Conservation (phyloP, 2,113 vertebrate genomes). For the Melanocharis versteri region DNA sequence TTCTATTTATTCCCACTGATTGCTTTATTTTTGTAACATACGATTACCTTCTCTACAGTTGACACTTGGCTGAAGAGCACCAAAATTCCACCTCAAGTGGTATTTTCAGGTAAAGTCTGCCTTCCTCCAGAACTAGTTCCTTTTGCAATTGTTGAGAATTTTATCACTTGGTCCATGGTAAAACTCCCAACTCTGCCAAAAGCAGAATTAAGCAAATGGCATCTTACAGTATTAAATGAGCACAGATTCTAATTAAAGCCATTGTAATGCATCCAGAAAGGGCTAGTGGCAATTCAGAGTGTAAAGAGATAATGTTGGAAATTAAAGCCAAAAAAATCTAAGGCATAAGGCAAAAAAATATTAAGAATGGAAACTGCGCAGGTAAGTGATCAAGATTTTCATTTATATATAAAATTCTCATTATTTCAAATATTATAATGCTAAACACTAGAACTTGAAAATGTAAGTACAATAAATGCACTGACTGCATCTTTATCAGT, state of each 20-base stretch:
- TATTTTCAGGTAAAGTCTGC: not conserved
- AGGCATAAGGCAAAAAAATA: not conserved
- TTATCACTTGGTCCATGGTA: not conserved
- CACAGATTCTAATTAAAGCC: not conserved
- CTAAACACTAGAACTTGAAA: constrained; percentile 58
- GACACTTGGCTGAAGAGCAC: constrained; percentile 24
- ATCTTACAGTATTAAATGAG: not conserved
- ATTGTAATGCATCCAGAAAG: not conserved
- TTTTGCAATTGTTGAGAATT: not conserved
- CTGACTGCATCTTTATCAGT: constrained; percentile 42
- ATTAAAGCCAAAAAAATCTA: constrained; percentile 42
- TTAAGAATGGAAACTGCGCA: not conserved
- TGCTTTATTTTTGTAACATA: not conserved
- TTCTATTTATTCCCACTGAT: constrained; percentile 24
- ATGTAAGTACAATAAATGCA: constrained; percentile 43
- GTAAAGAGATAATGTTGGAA: not conserved
- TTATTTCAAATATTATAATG: constrained; percentile 56
- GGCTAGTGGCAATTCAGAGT: not conserved
- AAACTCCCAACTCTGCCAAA: not conserved
- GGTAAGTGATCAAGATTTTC: constrained; percentile 26
- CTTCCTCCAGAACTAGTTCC: not conserved
- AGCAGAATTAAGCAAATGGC: not conserved
- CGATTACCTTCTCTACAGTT: constrained; percentile 21
- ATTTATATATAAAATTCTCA: constrained; percentile 56
- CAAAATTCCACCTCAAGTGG: not conserved